Conservation (phyloP, 2,797 vertebrate genomes). For the Meriones psammophilus region DNA sequence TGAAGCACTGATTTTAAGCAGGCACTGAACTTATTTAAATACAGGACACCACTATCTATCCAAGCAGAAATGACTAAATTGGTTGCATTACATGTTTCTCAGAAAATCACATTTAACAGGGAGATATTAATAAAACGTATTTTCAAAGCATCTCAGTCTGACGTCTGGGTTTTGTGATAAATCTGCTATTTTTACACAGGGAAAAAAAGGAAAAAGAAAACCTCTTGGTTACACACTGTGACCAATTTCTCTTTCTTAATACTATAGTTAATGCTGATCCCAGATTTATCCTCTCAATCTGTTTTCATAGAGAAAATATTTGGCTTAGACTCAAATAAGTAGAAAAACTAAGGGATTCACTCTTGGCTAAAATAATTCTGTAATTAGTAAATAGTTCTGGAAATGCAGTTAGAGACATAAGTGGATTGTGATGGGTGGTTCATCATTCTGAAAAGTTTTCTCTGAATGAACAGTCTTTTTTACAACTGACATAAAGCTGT, state of each 20-base stretch:
- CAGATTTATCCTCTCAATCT: conserved; percentile 70
- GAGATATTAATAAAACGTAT: conserved; percentile 57
- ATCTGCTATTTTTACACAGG: conserved; percentile 20
- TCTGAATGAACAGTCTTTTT: conserved; percentile 58
- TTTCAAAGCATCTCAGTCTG: conserved; percentile 10
- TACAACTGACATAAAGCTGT: conserved; percentile 49
- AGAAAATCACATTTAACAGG: conserved; percentile 52
- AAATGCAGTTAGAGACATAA: conserved; percentile 60
- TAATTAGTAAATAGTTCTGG: conserved; percentile 73
- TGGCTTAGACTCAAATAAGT: conserved; percentile 56
- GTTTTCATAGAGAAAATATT: conserved; percentile 61
- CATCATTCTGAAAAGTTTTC: conserved; percentile 52
- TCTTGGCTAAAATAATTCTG: conserved; percentile 56
- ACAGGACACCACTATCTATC: not conserved
- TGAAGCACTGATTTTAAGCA: not conserved
- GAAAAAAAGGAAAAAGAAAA: not conserved
- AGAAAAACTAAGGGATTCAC: conserved; percentile 53
- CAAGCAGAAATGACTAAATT: not conserved
- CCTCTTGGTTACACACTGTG: not conserved
- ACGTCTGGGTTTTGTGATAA: conserved; percentile 16
- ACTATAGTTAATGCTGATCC: conserved; percentile 54
- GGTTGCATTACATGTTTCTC: conserved; percentile 44
- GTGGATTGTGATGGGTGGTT: conserved; percentile 51
- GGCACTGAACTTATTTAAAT: conserved; percentile 43
- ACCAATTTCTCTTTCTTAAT: conserved; percentile 61